Conservation (phyloP, 2,113 vertebrate species). For the Piliocolobus tephrosceles region DNA sequence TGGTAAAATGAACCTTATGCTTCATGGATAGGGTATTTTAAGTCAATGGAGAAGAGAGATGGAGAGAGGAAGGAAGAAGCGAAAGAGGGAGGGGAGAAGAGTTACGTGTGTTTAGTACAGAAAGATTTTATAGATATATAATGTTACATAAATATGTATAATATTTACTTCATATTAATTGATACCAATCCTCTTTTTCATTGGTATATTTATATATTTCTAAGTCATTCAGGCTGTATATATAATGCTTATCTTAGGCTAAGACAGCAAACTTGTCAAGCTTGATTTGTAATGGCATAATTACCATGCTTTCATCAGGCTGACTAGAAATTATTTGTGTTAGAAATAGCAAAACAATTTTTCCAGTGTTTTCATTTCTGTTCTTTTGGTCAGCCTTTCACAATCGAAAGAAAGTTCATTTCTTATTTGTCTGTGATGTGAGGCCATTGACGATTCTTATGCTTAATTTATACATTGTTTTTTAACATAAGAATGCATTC, state of each 20-base stretch:
- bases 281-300: not conserved
- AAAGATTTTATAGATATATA: not conserved
- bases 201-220: not conserved
- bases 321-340: constrained; percentile 27
- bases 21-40: not conserved
- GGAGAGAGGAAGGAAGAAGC: no score
- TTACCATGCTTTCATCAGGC: not conserved
- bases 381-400: not conserved
- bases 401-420: not conserved
- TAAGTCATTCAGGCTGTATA: not conserved
- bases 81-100: not conserved
- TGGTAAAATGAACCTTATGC: not conserved
- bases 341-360: not conserved
- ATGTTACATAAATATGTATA: not conserved
- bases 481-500: not conserved
- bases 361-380: not conserved
- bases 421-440: not conserved
- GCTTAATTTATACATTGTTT: not conserved
- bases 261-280: not conserved
- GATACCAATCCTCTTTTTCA: not conserved
- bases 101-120: not conserved
- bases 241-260: not conserved
- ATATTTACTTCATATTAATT: not conserved
- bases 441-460: not conserved
- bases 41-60: not conserved